Conservation (phyloP, 2,113 vertebrate species). For the Gymnorhina tibicen region DNA sequence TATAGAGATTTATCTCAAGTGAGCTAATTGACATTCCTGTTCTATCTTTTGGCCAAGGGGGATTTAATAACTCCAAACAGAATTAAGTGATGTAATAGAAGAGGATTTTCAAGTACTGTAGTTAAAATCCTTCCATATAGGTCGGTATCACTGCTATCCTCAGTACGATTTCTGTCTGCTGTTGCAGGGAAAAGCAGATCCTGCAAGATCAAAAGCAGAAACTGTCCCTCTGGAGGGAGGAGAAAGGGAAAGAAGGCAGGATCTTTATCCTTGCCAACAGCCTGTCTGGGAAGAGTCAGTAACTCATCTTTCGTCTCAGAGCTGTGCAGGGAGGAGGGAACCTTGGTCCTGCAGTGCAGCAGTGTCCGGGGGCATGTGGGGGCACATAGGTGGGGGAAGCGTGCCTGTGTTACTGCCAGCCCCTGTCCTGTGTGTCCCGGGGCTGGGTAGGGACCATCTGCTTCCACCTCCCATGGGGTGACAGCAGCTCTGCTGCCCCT, state of each 20-base stretch:
- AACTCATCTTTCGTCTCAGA: not conserved
- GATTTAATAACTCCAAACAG: not conserved
- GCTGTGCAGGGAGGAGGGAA: not conserved
- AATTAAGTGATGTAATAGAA: not conserved
- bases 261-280: not conserved
- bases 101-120: slow-evolving; percentile 12
- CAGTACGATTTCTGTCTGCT: not conserved
- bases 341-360: not conserved
- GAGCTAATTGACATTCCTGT: not conserved
- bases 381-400: not conserved
- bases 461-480: not conserved
- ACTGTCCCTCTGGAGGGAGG: not conserved
- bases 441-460: not conserved
- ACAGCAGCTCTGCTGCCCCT: not conserved
- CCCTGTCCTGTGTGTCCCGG: rapidly evolving
- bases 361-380: not conserved
- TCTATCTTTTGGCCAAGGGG: not conserved
- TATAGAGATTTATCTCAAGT: not conserved
- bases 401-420: not conserved
- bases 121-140: not conserved
- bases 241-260: not conserved
- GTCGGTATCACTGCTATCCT: not conserved
- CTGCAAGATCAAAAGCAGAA: not conserved
- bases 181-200: not conserved
- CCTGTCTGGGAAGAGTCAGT: not conserved